Percentiles rank a stretch among this genome's conserved stretches.
Evolutionary conservation across 2,888 invertebrate species (phyloP).

Genomic region (Lissocephala sabroskyi): DNA sequence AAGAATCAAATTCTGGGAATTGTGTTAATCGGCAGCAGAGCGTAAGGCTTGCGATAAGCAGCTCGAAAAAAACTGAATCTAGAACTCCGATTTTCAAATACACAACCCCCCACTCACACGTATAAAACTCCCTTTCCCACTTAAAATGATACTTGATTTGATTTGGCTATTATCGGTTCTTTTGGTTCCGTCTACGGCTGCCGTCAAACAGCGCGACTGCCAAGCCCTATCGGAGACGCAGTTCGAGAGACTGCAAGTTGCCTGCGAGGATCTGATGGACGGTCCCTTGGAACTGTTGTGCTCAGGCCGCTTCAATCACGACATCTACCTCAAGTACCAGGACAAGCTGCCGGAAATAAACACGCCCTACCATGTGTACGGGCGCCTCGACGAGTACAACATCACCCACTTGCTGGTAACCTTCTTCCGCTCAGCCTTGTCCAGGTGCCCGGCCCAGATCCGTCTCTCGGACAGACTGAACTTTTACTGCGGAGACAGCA

Average conservation of each 20-base stretch:
- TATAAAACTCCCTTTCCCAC: too few species aligned
- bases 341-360: background rate
- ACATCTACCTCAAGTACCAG: conserved; percentile 2
- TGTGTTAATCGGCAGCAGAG: too few species aligned
- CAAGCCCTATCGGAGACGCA: background rate
- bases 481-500: conserved; percentile 2
- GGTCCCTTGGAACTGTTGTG: conserved; percentile 4
- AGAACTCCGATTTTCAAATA: too few species aligned
- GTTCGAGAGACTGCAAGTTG: background rate
- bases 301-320: background rate
- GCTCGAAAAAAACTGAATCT: too few species aligned
- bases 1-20: too few species aligned
- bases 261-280: background rate
- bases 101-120: too few species aligned
- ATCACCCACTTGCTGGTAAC: background rate
- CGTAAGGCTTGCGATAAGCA: too few species aligned
- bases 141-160: too few species aligned
- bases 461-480: background rate
- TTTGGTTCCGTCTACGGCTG: too few species aligned
- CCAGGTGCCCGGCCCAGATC: background rate
- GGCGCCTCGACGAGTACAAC: background rate
- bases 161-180: too few species aligned
- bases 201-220: too few species aligned
- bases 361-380: conserved; percentile 7
- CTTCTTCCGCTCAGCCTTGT: conserved; percentile 5